These are phyloP conservation scores for Diadegma fenestrale DNA, from an alignment of 2,888 invertebrate species.

Conservation along the genomic window DNA sequence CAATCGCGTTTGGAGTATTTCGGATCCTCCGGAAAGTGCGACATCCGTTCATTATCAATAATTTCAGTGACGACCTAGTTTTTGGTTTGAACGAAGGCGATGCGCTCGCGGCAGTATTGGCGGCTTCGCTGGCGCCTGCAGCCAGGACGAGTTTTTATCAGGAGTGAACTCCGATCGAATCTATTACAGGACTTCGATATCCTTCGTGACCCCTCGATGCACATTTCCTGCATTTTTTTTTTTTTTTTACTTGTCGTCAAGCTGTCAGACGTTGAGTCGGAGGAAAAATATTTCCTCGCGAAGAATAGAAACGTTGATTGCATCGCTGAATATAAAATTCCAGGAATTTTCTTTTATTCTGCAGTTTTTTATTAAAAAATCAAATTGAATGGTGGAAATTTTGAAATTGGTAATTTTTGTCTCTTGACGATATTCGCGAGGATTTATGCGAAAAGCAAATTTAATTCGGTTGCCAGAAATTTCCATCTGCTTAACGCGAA, in stretches of 20 bases:
- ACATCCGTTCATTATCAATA: conserved; percentile 28
- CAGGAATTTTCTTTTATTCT: not conserved
- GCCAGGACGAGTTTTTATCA: conserved; percentile 37
- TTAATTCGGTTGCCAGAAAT: not conserved
- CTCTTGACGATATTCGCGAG: not conserved
- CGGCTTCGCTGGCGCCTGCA: not conserved
- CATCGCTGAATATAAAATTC: not conserved
- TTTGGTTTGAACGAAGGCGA: conserved; percentile 11
- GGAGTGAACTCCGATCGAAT: conserved; percentile 33
- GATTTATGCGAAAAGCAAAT: not conserved
- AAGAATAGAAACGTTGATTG: conserved; percentile 2
- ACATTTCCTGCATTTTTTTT: not conserved
- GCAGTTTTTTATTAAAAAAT: too few species aligned
- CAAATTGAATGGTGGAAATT: not conserved
- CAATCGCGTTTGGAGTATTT: conserved; percentile 9
- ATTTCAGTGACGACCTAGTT: conserved; percentile 32
- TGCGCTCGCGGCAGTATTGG: not conserved
- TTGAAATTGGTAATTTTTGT: not conserved
- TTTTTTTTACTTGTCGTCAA: not conserved
- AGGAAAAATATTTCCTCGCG: conserved; percentile 5
- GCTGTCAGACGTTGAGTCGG: not conserved
- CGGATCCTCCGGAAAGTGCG: not conserved
- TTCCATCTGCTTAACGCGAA: not conserved
- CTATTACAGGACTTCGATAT: conserved; percentile 20
- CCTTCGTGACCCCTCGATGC: conserved; percentile 21